Evolutionary conservation across 1,140 invertebrate species (phyloP), one percentile per base, ranked within the genome.

Genomic region (Spodoptera litura): DNA sequence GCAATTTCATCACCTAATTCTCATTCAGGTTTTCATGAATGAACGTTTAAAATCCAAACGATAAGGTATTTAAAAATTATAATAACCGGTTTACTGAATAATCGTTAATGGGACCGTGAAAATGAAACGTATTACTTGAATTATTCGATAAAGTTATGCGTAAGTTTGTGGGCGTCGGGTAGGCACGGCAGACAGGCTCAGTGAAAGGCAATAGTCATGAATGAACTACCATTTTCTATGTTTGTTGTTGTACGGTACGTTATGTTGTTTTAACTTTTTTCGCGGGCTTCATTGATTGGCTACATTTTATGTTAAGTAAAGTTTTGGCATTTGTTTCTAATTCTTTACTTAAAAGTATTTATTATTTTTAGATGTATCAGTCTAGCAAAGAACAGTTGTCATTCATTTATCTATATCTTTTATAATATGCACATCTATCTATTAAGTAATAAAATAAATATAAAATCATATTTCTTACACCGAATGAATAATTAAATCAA

Each of bases 1-100:
- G 62, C 62, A 49, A 66, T 49, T 66, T 11, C 62, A 66, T 66
- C 62, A 66, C 62, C 38, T 66, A 66, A 44, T 66, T 66, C 62
- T 8, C 15, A 66, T 49, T 66, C 62, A 66, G 62, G 62, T 49
- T 66, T 66, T 66, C 62, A 66, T 66, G 62, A 66, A 66, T 66
- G 62, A 49, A 66, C n/a, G 38, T 66, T 49, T 49, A 66, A 66
- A 66, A 9, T 66, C 15, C 38, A 66, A 66, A 66, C 62, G 62
- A 66, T 66, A 66, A 66, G 38, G 62, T 49, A 49, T 66, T 35
- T 66, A 49, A 49, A 66, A 66, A 49, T 35, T 66, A 49, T 49
- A 66, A 66, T 12, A 20, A 66, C 62, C 62, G 62, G 62, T 49
- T 66, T 20, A 15, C 38, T 64, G 61, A 64, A 64, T 66, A 66